Evolutionary conservation across 1,140 invertebrate species (phyloP).

Genomic region (Acromyrmex echinatior): DNA sequence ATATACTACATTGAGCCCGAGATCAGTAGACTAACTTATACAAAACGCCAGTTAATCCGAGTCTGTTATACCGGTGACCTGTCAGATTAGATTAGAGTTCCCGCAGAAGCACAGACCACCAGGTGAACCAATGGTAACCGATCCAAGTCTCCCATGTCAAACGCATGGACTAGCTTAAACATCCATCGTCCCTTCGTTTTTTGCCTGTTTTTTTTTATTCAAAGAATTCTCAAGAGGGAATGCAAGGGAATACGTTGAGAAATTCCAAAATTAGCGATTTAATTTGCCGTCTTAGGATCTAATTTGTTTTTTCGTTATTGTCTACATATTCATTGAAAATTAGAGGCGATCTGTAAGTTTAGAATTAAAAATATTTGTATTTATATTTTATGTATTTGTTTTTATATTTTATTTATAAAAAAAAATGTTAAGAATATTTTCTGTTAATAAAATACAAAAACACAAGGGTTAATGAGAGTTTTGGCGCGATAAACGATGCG

Average conservation of each 20-base stretch:
- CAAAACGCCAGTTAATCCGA: constrained; percentile 80
- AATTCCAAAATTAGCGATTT: constrained; percentile 33
- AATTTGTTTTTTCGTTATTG: not conserved
- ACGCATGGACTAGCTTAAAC: constrained; percentile 55
- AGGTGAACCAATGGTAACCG: constrained; percentile 73
- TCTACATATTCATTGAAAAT: not conserved
- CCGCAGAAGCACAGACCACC: constrained; percentile 76
- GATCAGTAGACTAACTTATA: constrained; percentile 80
- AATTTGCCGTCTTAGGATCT: not conserved
- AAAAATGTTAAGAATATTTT: not conserved
- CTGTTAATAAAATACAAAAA: not conserved
- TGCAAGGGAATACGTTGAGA: not conserved
- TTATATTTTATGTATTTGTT: not conserved
- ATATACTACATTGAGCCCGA: constrained; percentile 22
- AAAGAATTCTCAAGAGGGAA: not conserved
- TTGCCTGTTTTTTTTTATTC: constrained; percentile 30
- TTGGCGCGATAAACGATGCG: too few species aligned
- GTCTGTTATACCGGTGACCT: constrained; percentile 78
- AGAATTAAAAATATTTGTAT: not conserved
- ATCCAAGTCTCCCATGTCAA: constrained; percentile 68
- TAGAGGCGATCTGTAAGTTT: not conserved
- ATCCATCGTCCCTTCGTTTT: constrained; percentile 30
- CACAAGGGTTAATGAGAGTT: too few species aligned
- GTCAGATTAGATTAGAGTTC: constrained; percentile 81
- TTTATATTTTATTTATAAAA: not conserved